Evolutionary conservation across 2,888 invertebrate species (phyloP).

Genomic region (Cabera pusaria): DNA sequence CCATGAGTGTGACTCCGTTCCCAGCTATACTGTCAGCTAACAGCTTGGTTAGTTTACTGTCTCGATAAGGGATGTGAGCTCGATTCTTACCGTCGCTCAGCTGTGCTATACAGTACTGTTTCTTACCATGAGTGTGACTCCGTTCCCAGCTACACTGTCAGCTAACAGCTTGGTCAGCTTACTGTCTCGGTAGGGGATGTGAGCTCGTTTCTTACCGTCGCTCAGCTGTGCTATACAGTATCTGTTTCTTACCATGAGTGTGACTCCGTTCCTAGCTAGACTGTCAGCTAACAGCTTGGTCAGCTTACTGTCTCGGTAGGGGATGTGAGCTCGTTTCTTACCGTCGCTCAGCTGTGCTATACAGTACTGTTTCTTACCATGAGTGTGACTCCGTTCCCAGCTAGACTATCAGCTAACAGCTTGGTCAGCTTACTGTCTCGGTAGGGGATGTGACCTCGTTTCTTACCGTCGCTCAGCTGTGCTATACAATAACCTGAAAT

Average conservation of each 20-base stretch:
- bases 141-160: no score
- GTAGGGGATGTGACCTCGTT: slow-evolving; percentile 96
- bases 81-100: slow-evolving; percentile 92
- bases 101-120: slow-evolving; percentile 95
- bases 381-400: slow-evolving; percentile 96
- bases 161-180: no score
- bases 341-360: slow-evolving; percentile 95
- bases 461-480: slow-evolving; percentile 92
- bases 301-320: slow-evolving; percentile 96
- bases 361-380: slow-evolving; percentile 92
- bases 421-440: slow-evolving; percentile 97
- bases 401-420: slow-evolving; percentile 94
- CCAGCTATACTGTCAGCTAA: no score
- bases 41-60: no score
- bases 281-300: slow-evolving; percentile 97
- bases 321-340: slow-evolving; percentile 94
- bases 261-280: slow-evolving; percentile 96
- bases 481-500: slow-evolving; percentile 95
- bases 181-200: no score
- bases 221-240: slow-evolving; percentile 97
- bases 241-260: slow-evolving; percentile 94
- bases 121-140: no score
- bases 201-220: slow-evolving; percentile 89
- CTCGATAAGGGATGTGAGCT: no score
- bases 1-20: no score